phyloP scores from a whole-genome alignment of 2,888 invertebrate genomes.

The Arge pagana region DNA sequence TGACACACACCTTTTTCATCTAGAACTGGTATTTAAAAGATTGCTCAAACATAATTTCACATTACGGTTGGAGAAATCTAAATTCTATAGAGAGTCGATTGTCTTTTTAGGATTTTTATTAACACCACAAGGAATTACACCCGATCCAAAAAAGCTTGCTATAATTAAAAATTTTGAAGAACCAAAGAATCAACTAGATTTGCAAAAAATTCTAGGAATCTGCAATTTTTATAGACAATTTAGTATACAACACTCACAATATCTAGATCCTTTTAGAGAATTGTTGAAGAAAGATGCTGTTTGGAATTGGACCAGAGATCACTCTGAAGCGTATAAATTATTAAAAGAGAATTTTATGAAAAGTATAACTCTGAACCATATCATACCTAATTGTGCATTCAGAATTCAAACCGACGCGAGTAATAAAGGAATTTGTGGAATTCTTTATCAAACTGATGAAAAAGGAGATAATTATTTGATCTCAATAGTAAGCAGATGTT shows the following conservation, averaged over 20 bases:
- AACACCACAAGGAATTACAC: conserved; percentile 9
- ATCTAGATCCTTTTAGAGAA: conserved; percentile 9
- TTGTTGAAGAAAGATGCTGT: conserved; percentile 11
- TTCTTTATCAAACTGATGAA: conserved; percentile 22
- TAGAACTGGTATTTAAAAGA: conserved; percentile 28
- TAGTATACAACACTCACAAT: conserved; percentile 8
- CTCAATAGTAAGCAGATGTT: conserved; percentile 31
- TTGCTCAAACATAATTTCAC: conserved; percentile 32
- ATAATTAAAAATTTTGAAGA: conserved; percentile 32
- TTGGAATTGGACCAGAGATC: conserved; percentile 18
- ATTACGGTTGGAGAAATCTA: conserved; percentile 33
- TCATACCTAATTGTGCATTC: conserved; percentile 10
- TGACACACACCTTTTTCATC: conserved; percentile 30
- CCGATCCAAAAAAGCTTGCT: conserved; percentile 23
- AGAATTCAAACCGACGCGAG: conserved; percentile 26
- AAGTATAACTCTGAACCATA: conserved; percentile 16
- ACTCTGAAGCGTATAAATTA: conserved; percentile 13
- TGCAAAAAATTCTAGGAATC: conserved; percentile 25
- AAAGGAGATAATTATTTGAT: conserved; percentile 22
- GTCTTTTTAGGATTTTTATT: conserved; percentile 13
- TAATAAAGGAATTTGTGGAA: conserved; percentile 24
- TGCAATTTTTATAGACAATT: conserved; percentile 10
- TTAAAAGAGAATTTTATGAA: conserved; percentile 20
- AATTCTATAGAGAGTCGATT: conserved; percentile 23
- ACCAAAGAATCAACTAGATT: conserved; percentile 33